Base-by-base conservation (phyloP, 2,113 vertebrate species). In the Panurus biarmicus region DNA sequence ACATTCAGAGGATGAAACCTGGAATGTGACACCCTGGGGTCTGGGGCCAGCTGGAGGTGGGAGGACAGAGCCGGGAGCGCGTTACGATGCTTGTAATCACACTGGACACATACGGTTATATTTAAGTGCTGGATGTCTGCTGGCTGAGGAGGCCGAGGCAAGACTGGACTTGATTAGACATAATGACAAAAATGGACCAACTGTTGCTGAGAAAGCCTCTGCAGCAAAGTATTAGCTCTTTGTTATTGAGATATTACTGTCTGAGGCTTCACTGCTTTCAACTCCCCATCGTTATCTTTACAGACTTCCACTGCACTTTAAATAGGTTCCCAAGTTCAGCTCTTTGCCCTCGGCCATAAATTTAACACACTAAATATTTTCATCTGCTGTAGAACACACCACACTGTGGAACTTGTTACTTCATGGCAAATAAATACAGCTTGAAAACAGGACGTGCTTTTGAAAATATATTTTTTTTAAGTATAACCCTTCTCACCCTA, bases 141-240 rank as follows among this genome's bases (percentile, higher is more conserved):
- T 96, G 85, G 90, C 94, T 94, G 92, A 90, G 88, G 74, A 86
- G 91, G 81, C 82, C 25, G 62, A 95, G 94, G 87, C 96, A 96
- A 97, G 96, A 96, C 96, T 96, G 95, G 96, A 93, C 96, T 97
- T 97, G 96, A 96, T 96, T 94, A 96, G 94, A 87, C n/a, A 3
- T 90, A 96, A 95, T 95, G 93, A 96, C 91, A 94, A 96, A 97
- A 97, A 96, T 95, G 94, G 95, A 96, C 91, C 95, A 97, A 95
- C 94, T 88, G 89, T 95, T 91, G 93, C 89, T 93, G 93, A 91
- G 85, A 96, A 91, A 94, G 94, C 65, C 91, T 97, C 89, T 82
- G 87, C 85, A 94, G 65, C 70, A 62, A 82, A 89, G 85, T 67
- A 90, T 87, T 56, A 86, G 71, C 54, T 90, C 94, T 94, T 95